Evolutionary conservation across 30 jellyfish, hydroid and myxozoan species (phyloP).

Genomic region (Aurelia sp.): DNA sequence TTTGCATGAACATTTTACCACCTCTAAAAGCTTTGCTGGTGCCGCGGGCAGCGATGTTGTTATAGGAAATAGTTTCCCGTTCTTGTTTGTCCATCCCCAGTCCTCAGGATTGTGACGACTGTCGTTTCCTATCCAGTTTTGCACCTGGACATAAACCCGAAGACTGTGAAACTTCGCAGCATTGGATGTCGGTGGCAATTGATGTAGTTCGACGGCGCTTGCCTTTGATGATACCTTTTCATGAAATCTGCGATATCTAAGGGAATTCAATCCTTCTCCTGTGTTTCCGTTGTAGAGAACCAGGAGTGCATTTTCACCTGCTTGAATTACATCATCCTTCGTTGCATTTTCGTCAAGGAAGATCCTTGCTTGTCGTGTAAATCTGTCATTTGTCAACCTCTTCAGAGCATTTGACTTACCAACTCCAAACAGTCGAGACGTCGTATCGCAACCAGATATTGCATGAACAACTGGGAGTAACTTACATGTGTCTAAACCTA

Average conservation of each 20-base stretch:
- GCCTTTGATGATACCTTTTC: constrained; percentile 44
- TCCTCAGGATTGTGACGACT: constrained; percentile 26
- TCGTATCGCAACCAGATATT: constrained; percentile 55
- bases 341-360: constrained; percentile 14
- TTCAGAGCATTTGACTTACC: constrained; percentile 52
- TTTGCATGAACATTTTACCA: constrained; percentile 53
- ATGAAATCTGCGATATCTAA: constrained; percentile 21
- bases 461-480: constrained; percentile 38
- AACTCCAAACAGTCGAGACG: constrained; percentile 45
- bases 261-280: constrained; percentile 24
- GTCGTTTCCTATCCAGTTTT: constrained; percentile 42
- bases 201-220: constrained; percentile 5
- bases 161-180: constrained; percentile 60
- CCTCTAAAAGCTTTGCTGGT: constrained; percentile 30
- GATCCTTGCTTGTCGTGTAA: constrained; percentile 3
- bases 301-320: constrained; percentile 54
- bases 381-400: constrained; percentile 15
- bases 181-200: constrained; percentile 67
- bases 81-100: constrained; percentile 58
- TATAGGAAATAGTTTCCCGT: constrained; percentile 24
- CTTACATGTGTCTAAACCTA: constrained; percentile 31
- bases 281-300: constrained; percentile 21
- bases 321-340: constrained; percentile 33
- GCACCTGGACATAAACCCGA: constrained; percentile 52
- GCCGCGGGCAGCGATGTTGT: constrained; percentile 49